Conservation (phyloP, 1,140 invertebrate species). For the Cecropterus lyciades region DNA sequence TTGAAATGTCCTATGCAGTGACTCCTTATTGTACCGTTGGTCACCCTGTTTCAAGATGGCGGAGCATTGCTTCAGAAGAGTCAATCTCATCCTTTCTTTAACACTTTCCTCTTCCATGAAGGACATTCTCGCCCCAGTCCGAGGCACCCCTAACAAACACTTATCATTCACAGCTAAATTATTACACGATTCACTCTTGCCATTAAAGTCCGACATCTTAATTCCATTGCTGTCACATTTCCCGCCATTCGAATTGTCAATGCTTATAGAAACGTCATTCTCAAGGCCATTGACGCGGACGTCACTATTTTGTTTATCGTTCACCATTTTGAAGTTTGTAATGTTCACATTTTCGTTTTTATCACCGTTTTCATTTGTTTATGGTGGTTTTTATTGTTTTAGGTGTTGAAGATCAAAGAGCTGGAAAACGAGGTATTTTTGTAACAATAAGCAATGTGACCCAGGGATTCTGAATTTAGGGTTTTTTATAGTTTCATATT, state of each 20-base stretch:
- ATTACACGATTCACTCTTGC: slow-evolving; percentile 44
- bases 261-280: slow-evolving; percentile 39
- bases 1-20: slow-evolving; percentile 86
- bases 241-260: slow-evolving; percentile 45
- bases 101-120: slow-evolving; percentile 88
- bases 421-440: too few relatives aligned
- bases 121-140: slow-evolving; percentile 80
- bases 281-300: slow-evolving; percentile 18
- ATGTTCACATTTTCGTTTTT: too few relatives aligned
- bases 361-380: too few relatives aligned
- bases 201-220: slow-evolving; percentile 23
- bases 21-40: slow-evolving; percentile 85
- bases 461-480: too few relatives aligned
- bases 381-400: too few relatives aligned
- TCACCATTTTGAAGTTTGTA: slow-evolving; percentile 40
- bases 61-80: slow-evolving; percentile 86
- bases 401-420: too few relatives aligned
- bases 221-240: slow-evolving; percentile 40
- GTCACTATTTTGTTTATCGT: slow-evolving; percentile 39
- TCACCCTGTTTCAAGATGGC: slow-evolving; percentile 86
- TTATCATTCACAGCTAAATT: slow-evolving; percentile 22
- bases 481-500: too few relatives aligned
- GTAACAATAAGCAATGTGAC: too few relatives aligned
- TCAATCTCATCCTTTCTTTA: slow-evolving; percentile 84
- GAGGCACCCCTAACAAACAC: slow-evolving; percentile 50